These are phyloP conservation scores for Melinaea menophilus DNA, from an alignment of 2,888 invertebrate genomes.

Conservation along the genomic window DNA sequence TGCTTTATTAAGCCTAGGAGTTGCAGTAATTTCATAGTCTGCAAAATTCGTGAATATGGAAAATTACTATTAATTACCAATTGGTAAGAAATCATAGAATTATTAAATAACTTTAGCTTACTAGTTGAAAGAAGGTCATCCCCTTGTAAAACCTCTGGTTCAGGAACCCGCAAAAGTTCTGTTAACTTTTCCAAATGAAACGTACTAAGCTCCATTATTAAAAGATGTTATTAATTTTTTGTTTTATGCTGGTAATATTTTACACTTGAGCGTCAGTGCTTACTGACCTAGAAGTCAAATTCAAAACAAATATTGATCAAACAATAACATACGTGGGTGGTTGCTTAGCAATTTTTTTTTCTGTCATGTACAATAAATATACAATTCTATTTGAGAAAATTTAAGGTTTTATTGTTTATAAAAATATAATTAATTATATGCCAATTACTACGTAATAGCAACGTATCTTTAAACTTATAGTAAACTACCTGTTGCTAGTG, in stretches of 20 bases:
- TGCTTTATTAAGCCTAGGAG: constrained; percentile 42
- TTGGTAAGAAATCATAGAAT: background rate
- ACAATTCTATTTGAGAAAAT: too few relatives aligned
- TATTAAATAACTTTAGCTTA: constrained; percentile 27
- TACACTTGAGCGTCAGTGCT: background rate
- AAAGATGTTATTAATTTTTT: background rate
- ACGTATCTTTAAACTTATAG: too few relatives aligned
- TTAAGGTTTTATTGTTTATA: too few relatives aligned
- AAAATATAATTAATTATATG: too few relatives aligned
- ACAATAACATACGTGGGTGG: background rate
- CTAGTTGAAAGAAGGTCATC: constrained; percentile 54
- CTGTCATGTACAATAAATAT: background rate
- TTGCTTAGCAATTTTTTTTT: background rate
- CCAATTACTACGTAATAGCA: too few relatives aligned
- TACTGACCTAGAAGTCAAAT: background rate
- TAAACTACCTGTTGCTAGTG: too few relatives aligned
- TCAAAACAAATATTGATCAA: background rate
- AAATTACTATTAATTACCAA: background rate
- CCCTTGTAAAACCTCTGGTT: constrained; percentile 67
- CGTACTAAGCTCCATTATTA: constrained; percentile 50
- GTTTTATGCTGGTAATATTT: background rate
- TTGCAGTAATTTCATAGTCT: constrained; percentile 64
- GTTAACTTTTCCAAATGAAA: constrained; percentile 54
- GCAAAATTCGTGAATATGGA: constrained; percentile 1
- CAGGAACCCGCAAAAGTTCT: constrained; percentile 58